Evolutionary conservation across 2,797 vertebrate genomes (phyloP), one percentile per base, ranked within the genome.

Genomic region (Gambelia wislizenii): DNA sequence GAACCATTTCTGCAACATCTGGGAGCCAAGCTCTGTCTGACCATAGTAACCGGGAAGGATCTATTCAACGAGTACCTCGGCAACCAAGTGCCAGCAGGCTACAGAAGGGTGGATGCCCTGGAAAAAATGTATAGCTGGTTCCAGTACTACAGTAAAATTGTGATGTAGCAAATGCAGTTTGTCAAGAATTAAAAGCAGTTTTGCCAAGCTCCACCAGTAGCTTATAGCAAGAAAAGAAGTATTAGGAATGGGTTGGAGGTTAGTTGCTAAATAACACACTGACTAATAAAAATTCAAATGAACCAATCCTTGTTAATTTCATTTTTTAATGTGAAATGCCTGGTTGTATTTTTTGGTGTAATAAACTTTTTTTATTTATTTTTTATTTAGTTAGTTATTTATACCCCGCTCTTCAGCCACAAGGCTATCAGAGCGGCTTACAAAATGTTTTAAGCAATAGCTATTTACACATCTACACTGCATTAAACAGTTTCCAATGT

Each of bases 61-160:
- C 98, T 89, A 96, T 97, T 91, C 99, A 99, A 96, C 97, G 98
- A 27, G 97, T 98, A 95, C 98, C 98, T 72, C 98, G 98, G 25
- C 99, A 98, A 92, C 97, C 98, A 2, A 99, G 98, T 0, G 97
- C 97, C 25, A 98, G 97, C 89, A 97, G 98, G 33, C 96, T 97
- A 89, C 98, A 98, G 96, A 99, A 99, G 96, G 93, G 80, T 49
- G 96, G 92, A 13, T 81, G 94, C 85, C 94, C 98, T 1, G 96
- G 95, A 22, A 99, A 98, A 95, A 98, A 91, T 93, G 16, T 91
- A 84, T 96, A 52, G 90, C 76, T 67, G 20, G 22, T 47, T 82
- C 18, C 27, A 61, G 30, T 27, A 39, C 16, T 54, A 14, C 52
- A 27, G 70, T 67, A 36, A 36, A 49, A 87, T 30, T 47, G 54